Conservation (phyloP, 2,888 invertebrate species). For the Exephanes ischioxanthus region DNA sequence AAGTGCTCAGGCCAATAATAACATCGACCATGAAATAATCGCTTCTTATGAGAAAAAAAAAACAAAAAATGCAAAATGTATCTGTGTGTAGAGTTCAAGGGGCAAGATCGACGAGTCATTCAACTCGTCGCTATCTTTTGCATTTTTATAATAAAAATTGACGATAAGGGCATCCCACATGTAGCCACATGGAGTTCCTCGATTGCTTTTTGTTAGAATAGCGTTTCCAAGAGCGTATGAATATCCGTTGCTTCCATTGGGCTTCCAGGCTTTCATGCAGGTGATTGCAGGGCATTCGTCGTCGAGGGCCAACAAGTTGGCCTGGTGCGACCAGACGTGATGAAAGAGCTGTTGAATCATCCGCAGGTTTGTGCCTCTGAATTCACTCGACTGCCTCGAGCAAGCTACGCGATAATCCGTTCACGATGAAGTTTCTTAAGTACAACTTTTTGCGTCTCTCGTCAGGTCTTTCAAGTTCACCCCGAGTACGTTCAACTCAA, state of each 20-base stretch:
- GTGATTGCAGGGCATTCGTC: slow-evolving; percentile 94
- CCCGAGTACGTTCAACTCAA: slow-evolving; percentile 92
- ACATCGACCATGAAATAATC: not conserved
- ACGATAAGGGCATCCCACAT: slow-evolving; percentile 35
- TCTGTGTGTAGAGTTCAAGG: slow-evolving; percentile 37
- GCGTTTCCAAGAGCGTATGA: not conserved
- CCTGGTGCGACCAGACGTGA: slow-evolving; percentile 93
- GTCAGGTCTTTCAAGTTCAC: slow-evolving; percentile 90
- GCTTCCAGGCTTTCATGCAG: slow-evolving; percentile 89
- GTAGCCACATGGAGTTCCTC: not conserved
- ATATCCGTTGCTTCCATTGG: slow-evolving; percentile 9
- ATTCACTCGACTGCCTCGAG: not conserved
- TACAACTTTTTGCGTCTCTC: not conserved
- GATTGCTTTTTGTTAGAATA: not conserved
- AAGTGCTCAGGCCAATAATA: not conserved
- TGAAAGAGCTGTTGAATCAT: slow-evolving; percentile 92
- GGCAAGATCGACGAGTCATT: slow-evolving; percentile 47
- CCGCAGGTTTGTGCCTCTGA: slow-evolving; percentile 89
- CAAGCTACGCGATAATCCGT: not conserved
- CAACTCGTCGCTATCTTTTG: slow-evolving; percentile 52
- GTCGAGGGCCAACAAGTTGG: slow-evolving; percentile 96
- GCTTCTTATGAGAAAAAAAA: not conserved
- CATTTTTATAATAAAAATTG: slow-evolving; percentile 39
- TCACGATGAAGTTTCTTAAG: not conserved
- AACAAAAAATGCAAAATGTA: not conserved